Percentiles rank a stretch among this genome's conserved stretches.
Evolutionary conservation across 2,888 invertebrate genomes (phyloP).

Genomic region (Hemicrepidius hirtus): DNA sequence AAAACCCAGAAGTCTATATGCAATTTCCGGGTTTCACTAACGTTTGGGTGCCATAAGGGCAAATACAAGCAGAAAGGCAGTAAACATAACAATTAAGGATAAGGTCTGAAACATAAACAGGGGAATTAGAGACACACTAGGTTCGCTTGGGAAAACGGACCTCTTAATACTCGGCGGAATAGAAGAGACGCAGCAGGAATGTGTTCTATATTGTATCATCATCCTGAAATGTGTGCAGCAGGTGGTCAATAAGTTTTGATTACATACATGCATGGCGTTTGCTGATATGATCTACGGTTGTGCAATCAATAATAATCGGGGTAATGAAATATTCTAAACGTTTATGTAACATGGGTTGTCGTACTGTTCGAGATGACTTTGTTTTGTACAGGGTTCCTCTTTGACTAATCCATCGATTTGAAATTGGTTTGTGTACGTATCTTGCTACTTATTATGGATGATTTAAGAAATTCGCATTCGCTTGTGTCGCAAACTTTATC

Average conservation of each 20-base stretch:
- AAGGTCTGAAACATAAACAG: conserved; percentile 25
- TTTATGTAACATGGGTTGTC: too few relatives aligned
- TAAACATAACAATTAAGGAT: conserved; percentile 35
- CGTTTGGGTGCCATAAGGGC: conserved; percentile 19
- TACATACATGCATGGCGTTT: conserved; percentile 22
- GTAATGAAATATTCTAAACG: background rate
- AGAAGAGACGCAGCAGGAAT: conserved; percentile 1
- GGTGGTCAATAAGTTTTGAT: conserved; percentile 39
- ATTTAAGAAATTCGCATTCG: too few relatives aligned
- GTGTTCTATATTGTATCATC: background rate
- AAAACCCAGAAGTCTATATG: conserved; percentile 10
- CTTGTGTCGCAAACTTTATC: too few relatives aligned
- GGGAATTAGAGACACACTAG: conserved; percentile 8
- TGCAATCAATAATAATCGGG: background rate
- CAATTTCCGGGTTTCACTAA: conserved; percentile 12
- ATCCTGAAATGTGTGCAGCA: conserved; percentile 27
- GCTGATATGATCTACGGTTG: background rate
- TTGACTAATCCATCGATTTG: too few relatives aligned
- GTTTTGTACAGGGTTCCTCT: too few relatives aligned
- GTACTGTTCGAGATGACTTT: too few relatives aligned
- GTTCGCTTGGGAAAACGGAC: background rate
- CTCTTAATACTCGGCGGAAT: background rate
- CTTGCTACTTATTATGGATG: too few relatives aligned
- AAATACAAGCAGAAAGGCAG: conserved; percentile 14
- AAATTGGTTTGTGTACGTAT: too few relatives aligned